phyloP scores from a whole-genome alignment of 1,140 invertebrate genomes.

The Drosophila elegans region DNA sequence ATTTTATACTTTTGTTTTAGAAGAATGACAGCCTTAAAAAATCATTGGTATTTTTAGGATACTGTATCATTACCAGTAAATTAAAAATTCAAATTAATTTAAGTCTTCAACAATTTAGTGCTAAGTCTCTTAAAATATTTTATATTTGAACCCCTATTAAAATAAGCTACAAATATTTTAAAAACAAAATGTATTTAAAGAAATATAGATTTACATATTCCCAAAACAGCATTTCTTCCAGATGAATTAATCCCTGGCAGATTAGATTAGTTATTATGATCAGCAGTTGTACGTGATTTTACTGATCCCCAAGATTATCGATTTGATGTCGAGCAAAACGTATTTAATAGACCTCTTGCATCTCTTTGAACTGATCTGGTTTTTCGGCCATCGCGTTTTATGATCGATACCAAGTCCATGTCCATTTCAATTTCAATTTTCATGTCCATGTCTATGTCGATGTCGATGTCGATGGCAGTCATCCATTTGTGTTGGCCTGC shows the following conservation, averaged over 20 bases:
- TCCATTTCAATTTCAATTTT: constrained; percentile 2
- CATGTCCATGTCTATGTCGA: constrained; percentile 5
- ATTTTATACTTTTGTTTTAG: no score
- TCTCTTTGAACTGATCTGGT: constrained; percentile 11
- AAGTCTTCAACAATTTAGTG: no score
- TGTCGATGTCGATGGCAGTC: constrained; percentile 19
- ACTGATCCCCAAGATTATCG: not conserved
- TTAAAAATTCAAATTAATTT: no score
- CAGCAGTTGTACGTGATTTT: not conserved
- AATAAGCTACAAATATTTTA: no score
- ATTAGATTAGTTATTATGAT: no score
- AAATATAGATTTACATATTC: not conserved
- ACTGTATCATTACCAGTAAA: no score
- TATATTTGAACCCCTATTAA: no score
- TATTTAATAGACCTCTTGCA: constrained; percentile 13
- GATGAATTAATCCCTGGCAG: not conserved
- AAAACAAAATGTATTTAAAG: not conserved
- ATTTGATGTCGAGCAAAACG: not conserved
- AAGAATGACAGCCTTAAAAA: no score
- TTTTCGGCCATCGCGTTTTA: constrained; percentile 20
- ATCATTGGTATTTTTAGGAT: no score
- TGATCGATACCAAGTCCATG: constrained; percentile 22
- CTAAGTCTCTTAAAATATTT: no score
- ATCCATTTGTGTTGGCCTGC: constrained; percentile 1
- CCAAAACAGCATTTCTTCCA: not conserved